Evolutionary conservation across 1,140 invertebrate species (phyloP), one percentile per base, ranked within the genome.

Genomic region (Ericerus pela): DNA sequence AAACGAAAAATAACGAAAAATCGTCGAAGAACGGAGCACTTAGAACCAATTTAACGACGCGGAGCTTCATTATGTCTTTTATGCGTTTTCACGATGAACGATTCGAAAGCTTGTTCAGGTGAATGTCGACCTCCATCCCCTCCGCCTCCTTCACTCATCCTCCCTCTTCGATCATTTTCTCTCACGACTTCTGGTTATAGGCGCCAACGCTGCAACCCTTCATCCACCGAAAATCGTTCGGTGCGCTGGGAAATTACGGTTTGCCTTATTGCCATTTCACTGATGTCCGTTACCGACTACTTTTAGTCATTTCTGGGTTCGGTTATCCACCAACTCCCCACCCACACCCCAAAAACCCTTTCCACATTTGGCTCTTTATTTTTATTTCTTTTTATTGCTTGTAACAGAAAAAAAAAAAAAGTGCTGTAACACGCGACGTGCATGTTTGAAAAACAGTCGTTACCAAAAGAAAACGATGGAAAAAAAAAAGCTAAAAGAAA

Each of bases 31-130:
- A 47, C 22, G 20, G 41, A 24, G 41, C 26, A 47, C 20, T 47
- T 47, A 47, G 41, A 47, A 47, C 41, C 41, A 24, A 47, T 47
- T 47, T 47, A 47, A 47, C 41, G 41, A 47, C 41, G 41, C 41
- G 20, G 26, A 47, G 41, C 41, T 24, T 47, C 41, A 47, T 47
- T 47, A 47, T 47, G 41, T 24, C 41, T 22, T 47, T 47, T 47
- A 47, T 47, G 41, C 41, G 41, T 47, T 47, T n/a, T 8, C 30
- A 24, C 41, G 41, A n/a, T n/a, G n/a, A n/a, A n/a, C n/a, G n/a
- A n/a, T n/a, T n/a, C n/a, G 41, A 18, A 18, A 3, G 20, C 36
- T 4, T 14, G 14, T n/a, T 18, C 4, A 14, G 10, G 12, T 47
- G 6, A 22, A 24, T 24, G 41, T 5, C 41, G 16, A 18, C n/a